Conservation (phyloP, 2,888 invertebrate genomes). For the Stegana nigrithorax region DNA sequence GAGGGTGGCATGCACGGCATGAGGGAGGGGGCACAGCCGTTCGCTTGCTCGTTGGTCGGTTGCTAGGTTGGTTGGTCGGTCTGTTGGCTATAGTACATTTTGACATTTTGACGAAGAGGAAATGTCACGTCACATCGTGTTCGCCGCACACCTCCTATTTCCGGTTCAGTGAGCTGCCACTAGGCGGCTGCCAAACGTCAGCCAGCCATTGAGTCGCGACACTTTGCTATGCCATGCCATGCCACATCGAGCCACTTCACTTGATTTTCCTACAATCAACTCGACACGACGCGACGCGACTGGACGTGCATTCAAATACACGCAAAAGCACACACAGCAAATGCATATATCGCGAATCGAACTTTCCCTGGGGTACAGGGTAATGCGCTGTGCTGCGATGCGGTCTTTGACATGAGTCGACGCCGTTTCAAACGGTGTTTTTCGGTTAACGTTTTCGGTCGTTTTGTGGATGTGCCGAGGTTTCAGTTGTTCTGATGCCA, state of each 20-base stretch:
- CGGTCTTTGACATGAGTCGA: constrained; percentile 24
- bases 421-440: constrained; percentile 28
- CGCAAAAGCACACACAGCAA: too few species aligned
- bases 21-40: constrained; percentile 16
- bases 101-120: constrained; percentile 69
- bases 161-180: constrained; percentile 56
- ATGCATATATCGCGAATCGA: too few species aligned
- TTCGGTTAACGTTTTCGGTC: constrained; percentile 46
- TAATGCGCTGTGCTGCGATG: too few species aligned
- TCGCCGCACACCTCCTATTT: constrained; percentile 70
- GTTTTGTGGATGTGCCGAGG: constrained; percentile 41
- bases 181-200: constrained; percentile 23
- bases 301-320: too few species aligned
- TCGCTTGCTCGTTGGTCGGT: not conserved
- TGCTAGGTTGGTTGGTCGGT: not conserved
- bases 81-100: constrained; percentile 46
- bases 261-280: too few species aligned
- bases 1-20: constrained; percentile 36
- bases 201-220: not conserved
- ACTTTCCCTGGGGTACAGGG: too few species aligned
- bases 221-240: too few species aligned
- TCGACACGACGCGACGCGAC: too few species aligned
- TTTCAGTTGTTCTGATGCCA: too few species aligned
- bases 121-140: constrained; percentile 70
- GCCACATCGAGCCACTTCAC: too few species aligned